Conservation (phyloP, 2,888 invertebrate species). For the Dugesia japonica region DNA sequence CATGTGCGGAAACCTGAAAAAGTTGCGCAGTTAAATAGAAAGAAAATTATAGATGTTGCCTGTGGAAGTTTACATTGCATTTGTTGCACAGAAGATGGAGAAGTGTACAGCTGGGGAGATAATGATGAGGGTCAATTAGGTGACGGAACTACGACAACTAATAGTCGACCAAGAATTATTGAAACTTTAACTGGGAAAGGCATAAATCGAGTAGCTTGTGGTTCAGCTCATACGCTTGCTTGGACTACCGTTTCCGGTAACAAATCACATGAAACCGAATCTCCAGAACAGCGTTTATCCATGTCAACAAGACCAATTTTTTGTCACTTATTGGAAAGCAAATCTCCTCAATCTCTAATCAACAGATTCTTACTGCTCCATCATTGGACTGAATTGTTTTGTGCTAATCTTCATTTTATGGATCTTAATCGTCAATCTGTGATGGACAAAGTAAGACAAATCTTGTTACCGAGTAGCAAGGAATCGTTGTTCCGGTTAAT, state of each 20-base stretch:
- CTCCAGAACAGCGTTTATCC: not conserved
- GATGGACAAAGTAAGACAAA: not conserved
- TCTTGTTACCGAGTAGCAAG: slow-evolving; percentile 28
- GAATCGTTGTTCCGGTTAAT: slow-evolving; percentile 53
- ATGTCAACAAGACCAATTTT: not conserved
- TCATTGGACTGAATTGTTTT: slow-evolving; percentile 77
- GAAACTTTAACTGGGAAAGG: slow-evolving; percentile 69
- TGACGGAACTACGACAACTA: slow-evolving; percentile 74
- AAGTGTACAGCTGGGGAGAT: slow-evolving; percentile 91
- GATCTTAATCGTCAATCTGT: slow-evolving; percentile 52
- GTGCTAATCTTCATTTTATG: slow-evolving; percentile 73
- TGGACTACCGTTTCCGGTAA: slow-evolving; percentile 62
- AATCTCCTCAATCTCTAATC: slow-evolving; percentile 51
- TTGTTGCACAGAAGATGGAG: slow-evolving; percentile 69
- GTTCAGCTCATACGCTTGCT: slow-evolving; percentile 83
- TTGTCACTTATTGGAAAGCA: not conserved
- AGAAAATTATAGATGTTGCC: slow-evolving; percentile 67
- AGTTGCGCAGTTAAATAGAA: slow-evolving; percentile 76
- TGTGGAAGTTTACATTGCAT: slow-evolving; percentile 76
- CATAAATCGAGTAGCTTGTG: slow-evolving; percentile 76
- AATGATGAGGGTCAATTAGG: slow-evolving; percentile 90
- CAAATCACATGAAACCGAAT: slow-evolving; percentile 49
- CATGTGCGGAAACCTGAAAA: slow-evolving; percentile 77
- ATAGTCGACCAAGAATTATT: slow-evolving; percentile 60
- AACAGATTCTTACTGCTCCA: slow-evolving; percentile 69